A percentile compares a stretch with the other conserved stretches of the same genome.
These are phyloP conservation scores for Amblyteles armatorius DNA, from an alignment of 2,888 invertebrate genomes.

Conservation along the genomic window DNA sequence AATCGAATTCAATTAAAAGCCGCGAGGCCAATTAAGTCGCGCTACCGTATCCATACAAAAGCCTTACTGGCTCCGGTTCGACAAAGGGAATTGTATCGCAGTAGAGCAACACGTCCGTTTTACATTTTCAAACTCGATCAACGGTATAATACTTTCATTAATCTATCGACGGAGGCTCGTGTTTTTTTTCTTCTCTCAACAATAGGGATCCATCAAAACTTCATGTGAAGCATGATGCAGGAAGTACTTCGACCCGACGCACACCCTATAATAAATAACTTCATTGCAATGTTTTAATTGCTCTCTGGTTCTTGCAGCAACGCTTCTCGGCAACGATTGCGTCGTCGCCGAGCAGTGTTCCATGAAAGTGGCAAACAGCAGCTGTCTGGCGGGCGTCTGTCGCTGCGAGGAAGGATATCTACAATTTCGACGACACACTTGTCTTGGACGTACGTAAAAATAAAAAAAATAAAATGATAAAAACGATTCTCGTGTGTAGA, in stretches of 20 bases:
- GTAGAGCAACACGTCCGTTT: background rate
- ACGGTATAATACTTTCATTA: background rate
- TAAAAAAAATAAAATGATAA: background rate
- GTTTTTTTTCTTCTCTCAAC: background rate
- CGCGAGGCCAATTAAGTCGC: constrained; percentile 34
- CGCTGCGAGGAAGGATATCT: constrained; percentile 94
- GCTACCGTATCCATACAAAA: constrained; percentile 2
- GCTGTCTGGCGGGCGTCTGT: constrained; percentile 93
- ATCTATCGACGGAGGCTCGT: background rate
- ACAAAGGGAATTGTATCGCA: constrained; percentile 7
- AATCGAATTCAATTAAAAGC: constrained; percentile 41
- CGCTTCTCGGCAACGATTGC: constrained; percentile 93
- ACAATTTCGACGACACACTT: constrained; percentile 95
- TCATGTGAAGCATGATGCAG: background rate
- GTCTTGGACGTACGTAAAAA: constrained; percentile 93
- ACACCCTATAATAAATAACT: background rate
- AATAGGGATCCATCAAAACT: background rate
- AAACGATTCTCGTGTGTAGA: background rate
- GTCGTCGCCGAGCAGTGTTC: constrained; percentile 93
- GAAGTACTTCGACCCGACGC: background rate
- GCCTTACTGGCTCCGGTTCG: background rate
- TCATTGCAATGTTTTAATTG: constrained; percentile 7
- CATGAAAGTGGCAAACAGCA: constrained; percentile 94
- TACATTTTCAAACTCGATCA: constrained; percentile 1
- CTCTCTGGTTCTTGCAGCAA: constrained; percentile 87